Evolutionary conservation across 1,140 invertebrate species (phyloP), one percentile per base, ranked within the genome.

Genomic region (Pseudomyrmex flavicornis): DNA sequence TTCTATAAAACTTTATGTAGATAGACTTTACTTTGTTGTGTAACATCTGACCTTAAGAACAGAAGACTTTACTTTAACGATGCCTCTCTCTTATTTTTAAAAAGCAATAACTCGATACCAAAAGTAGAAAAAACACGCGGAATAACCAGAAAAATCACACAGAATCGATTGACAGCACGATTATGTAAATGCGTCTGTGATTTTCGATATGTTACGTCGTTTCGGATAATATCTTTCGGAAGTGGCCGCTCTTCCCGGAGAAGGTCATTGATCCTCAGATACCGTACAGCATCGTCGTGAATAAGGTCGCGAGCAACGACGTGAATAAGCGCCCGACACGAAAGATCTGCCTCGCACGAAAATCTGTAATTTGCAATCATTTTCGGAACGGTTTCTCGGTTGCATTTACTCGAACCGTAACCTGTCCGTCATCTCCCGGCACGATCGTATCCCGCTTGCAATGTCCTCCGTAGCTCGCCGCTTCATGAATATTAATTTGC

Each of bases 401-500:
- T 59, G 62, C 66, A 50, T 85, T 77, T 73, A 84, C 75, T 63
- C 15, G 20, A 74, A n/a, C 74, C 85, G 48, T 59, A 82, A 87
- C 58, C 80, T 70, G 86, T 69, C 72, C 85, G 50, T 84, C 86
- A 72, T 85, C 82, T 82, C 26, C 20, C 17, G 35, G 52, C 44
- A 20, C 76, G 59, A 73, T 20, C 20, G n/a, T 70, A 83, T 50
- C 58, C 35, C 48, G 15, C 66, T 56, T 72, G 12, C 26, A 2
- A 10, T 15, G 10, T 62, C 46, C 17, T 50, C 73, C 50, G 35
- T 46, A 52, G 22, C 85, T 65, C 52, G 15, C 35, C 52, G 52
- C 68, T 90, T 91, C 91, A 91, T 92, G 91, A 91, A 92, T 92
- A 92, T 91, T 92, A 90, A 92, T 91, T 84, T 35, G 35, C 63